A percentile compares a stretch with the other conserved stretches of the same genome.
These are phyloP conservation scores for Temnothorax rugatulus DNA, from an alignment of 2,888 invertebrate species.

Conservation along the genomic window DNA sequence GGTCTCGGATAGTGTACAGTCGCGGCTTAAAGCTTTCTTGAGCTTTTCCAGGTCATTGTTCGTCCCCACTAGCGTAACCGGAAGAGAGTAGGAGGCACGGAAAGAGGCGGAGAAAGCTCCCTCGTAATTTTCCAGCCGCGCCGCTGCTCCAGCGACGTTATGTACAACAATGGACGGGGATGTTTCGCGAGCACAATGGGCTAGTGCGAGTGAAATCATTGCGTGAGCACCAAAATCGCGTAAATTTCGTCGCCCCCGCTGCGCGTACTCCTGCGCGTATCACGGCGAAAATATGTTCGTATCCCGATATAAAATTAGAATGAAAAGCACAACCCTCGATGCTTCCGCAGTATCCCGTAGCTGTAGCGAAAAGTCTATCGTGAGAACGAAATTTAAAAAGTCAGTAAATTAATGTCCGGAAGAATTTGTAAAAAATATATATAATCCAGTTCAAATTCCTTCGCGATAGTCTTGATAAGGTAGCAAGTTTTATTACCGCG, in stretches of 20 bases:
- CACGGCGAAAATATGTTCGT: conserved; percentile 25
- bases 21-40: conserved; percentile 68
- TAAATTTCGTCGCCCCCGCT: conserved; percentile 63
- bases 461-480: background rate
- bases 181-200: conserved; percentile 68
- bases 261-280: conserved; percentile 22
- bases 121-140: conserved; percentile 75
- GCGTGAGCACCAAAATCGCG: conserved; percentile 66
- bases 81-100: conserved; percentile 60
- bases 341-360: background rate
- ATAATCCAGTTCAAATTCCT: background rate
- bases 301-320: conserved; percentile 43
- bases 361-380: background rate
- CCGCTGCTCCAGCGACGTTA: conserved; percentile 59
- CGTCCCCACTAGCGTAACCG: conserved; percentile 61
- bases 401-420: background rate
- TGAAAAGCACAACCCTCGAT: background rate
- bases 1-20: conserved; percentile 29
- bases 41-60: conserved; percentile 74
- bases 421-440: background rate
- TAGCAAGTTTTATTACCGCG: background rate
- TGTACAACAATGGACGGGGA: conserved; percentile 72
- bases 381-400: background rate
- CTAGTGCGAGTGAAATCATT: conserved; percentile 67
- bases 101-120: conserved; percentile 62